These are phyloP conservation scores for Odontothrips loti DNA, from an alignment of 2,888 invertebrate species.

Conservation along the genomic window DNA sequence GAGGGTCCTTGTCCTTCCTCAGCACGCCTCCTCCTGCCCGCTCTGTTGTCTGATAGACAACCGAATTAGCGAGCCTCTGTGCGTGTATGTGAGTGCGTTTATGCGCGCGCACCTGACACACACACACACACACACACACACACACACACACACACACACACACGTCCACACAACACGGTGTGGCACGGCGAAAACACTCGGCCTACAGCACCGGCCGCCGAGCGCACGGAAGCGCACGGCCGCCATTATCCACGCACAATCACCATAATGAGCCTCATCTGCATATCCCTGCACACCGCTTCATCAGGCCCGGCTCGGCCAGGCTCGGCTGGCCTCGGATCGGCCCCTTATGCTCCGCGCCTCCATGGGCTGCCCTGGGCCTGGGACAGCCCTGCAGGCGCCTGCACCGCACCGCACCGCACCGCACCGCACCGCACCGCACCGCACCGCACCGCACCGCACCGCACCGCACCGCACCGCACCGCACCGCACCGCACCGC, in stretches of 20 bases:
- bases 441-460: neutral
- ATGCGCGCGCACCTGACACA: no score
- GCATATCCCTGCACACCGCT: neutral
- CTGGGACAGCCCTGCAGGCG: neutral
- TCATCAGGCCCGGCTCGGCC: neutral
- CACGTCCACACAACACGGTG: no score
- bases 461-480: neutral
- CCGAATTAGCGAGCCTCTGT: no score
- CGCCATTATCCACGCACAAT: conserved; percentile 13
- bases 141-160: no score
- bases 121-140: no score
- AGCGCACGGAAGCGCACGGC: neutral
- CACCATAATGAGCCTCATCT: conserved; percentile 20
- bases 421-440: neutral
- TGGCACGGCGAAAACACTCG: no score
- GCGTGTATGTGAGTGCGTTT: no score
- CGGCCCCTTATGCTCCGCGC: neutral
- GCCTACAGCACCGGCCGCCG: no score
- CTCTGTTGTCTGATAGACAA: no score
- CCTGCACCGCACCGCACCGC: neutral
- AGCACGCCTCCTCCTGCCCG: no score
- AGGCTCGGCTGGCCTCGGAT: neutral
- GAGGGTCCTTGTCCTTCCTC: no score
- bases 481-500: no score
- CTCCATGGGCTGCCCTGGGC: neutral